Evolutionary conservation across 2,113 vertebrate genomes (phyloP), one percentile per base, ranked within the genome.

Genomic region (Melierax canorus): DNA sequence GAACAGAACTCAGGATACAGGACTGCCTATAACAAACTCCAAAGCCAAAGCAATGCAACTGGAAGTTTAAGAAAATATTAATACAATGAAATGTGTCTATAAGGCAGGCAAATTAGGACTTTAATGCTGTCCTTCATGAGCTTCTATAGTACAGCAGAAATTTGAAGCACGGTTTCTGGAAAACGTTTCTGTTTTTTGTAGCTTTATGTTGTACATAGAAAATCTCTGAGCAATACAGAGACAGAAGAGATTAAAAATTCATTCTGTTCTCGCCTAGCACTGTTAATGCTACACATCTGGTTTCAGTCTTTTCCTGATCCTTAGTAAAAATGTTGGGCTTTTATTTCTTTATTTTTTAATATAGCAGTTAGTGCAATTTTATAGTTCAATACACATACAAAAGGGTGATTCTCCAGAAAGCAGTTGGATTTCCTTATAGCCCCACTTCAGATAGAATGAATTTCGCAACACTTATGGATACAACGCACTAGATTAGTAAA

Each of bases 31-130:
- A 97, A 97, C 97, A 97, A 97, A 98, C 97, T 97, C 94, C 97
- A 98, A 97, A 98, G 97, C 97, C 97, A 97, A 97, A 93, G 97
- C 92, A 97, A 96, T 97, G 96, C 97, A 92, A 97, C 84, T 90
- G 97, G 96, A 92, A 96, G 64, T 93, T 97, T 96, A 93, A 92
- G 96, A 95, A 96, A 95, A 93, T 97, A 86, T 89, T 94, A 86
- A 97, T 97, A 96, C 86, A 95, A 93, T 96, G 91, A 95, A 96
- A 96, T 92, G 67, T 90, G 94, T 96, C 91, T 93, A 59, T 94
- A 96, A 92, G 97, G 97, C 95, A 94, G 97, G 96, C 97, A 86
- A 83, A 91, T 73, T 73, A 93, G 97, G 82, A 95, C 89, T 90
- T 62, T 48, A 86, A 68, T 72, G 68, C 71, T 38, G 94, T 96